A percentile compares a stretch with the other conserved stretches of the same genome.
These are phyloP conservation scores for Ceratitis capitata DNA, from an alignment of 1,140 invertebrate species.

Conservation along the genomic window DNA sequence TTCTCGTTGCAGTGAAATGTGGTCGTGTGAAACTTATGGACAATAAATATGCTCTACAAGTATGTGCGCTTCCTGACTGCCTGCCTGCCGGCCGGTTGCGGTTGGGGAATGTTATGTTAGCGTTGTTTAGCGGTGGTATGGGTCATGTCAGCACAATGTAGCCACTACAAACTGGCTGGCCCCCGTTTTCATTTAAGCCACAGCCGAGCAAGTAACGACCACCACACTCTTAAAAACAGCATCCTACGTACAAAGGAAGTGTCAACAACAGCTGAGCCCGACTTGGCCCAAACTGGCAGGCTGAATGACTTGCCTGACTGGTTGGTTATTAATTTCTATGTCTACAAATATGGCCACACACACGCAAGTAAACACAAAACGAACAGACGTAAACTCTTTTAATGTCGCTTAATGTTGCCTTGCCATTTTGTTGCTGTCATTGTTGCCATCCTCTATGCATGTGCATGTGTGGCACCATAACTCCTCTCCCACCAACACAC, in stretches of 20 bases:
- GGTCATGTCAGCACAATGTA: not conserved
- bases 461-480: not conserved
- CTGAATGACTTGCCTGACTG: constrained; percentile 11
- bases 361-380: not conserved
- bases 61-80: not conserved
- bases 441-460: not conserved
- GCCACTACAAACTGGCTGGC: not conserved
- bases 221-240: not conserved
- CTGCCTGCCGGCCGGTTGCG: not conserved
- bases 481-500: not conserved
- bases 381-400: too few species aligned
- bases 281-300: not conserved
- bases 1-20: constrained; percentile 55
- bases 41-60: too few species aligned
- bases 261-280: constrained; percentile 27
- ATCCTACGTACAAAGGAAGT: constrained; percentile 36
- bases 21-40: constrained; percentile 14
- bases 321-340: constrained; percentile 12
- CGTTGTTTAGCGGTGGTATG: not conserved
- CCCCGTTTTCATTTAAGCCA: not conserved
- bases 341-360: not conserved
- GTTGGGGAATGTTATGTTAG: too few species aligned
- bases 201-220: not conserved
- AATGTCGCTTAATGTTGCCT: too few species aligned
- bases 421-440: not conserved